Percentiles rank a stretch among this genome's conserved stretches.
phyloP scores from a whole-genome alignment of 2,888 invertebrate species.

The Eledona agricola region DNA sequence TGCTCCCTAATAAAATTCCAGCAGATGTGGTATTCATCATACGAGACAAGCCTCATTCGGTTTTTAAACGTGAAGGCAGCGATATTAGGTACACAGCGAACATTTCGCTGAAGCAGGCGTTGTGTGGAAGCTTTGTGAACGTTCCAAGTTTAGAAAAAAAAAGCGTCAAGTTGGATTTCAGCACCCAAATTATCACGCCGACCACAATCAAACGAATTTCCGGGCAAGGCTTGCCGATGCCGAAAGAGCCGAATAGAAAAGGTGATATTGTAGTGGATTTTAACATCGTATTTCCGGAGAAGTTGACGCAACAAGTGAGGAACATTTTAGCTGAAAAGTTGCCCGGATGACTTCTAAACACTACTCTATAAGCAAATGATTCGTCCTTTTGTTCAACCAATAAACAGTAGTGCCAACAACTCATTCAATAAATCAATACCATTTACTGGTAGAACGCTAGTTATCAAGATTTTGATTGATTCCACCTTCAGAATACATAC shows the following conservation, averaged over 20 bases:
- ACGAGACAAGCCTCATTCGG: slow-evolving; percentile 86
- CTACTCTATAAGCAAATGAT: too few species aligned
- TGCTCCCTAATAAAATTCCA: slow-evolving; percentile 86
- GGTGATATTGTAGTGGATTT: slow-evolving; percentile 92
- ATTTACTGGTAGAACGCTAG: too few species aligned
- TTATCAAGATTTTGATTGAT: slow-evolving; percentile 26
- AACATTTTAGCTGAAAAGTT: slow-evolving; percentile 43
- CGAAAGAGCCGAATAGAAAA: slow-evolving; percentile 86
- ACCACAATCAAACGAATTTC: slow-evolving; percentile 82
- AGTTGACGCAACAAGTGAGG: slow-evolving; percentile 38
- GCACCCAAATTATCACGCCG: slow-evolving; percentile 84
- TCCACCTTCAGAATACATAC: slow-evolving; percentile 11
- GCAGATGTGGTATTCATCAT: slow-evolving; percentile 96
- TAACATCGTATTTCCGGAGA: slow-evolving; percentile 90
- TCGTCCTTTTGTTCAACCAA: too few species aligned
- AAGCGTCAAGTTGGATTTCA: slow-evolving; percentile 76
- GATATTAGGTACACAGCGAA: slow-evolving; percentile 87
- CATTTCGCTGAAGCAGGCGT: slow-evolving; percentile 83
- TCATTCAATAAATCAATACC: too few species aligned
- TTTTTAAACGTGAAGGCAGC: slow-evolving; percentile 89
- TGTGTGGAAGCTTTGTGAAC: slow-evolving; percentile 84
- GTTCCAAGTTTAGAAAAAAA: slow-evolving; percentile 87
- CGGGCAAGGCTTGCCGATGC: slow-evolving; percentile 88
- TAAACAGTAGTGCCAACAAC: too few species aligned
- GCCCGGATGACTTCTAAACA: slow-evolving; percentile 29